Percentiles rank a stretch among this genome's conserved stretches.
These are phyloP conservation scores for Oreochromis spilurus DNA, from an alignment of 2,113 vertebrate species.

Conservation along the genomic window DNA sequence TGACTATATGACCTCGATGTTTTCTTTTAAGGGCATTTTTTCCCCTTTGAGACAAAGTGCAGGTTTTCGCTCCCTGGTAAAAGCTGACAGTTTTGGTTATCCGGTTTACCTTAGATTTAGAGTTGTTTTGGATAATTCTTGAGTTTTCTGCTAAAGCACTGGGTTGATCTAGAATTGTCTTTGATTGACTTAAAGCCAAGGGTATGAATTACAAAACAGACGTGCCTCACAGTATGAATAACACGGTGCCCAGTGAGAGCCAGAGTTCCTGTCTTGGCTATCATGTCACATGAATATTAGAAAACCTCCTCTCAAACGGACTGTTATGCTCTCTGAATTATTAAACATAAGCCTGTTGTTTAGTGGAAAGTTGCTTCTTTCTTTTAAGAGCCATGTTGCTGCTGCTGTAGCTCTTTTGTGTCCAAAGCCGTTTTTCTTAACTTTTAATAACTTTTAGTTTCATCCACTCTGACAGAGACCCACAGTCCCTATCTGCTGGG, in stretches of 20 bases:
- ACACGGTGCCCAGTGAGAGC: slow-evolving; percentile 44
- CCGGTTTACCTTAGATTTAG: background rate
- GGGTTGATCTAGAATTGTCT: slow-evolving; percentile 19
- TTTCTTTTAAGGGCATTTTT: background rate
- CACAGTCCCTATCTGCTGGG: background rate
- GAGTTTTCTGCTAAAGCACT: background rate
- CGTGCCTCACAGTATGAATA: slow-evolving; percentile 50
- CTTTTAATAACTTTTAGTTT: background rate
- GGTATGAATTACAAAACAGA: slow-evolving; percentile 57
- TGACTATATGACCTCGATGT: background rate
- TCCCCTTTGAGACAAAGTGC: background rate
- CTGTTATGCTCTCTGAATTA: slow-evolving; percentile 59
- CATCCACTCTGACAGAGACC: background rate
- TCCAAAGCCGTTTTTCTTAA: background rate
- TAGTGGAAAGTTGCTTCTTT: slow-evolving; percentile 12
- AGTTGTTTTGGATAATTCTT: slow-evolving; percentile 6
- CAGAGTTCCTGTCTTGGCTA: slow-evolving; percentile 56
- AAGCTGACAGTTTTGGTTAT: background rate
- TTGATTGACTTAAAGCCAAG: slow-evolving; percentile 24
- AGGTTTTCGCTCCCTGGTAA: background rate
- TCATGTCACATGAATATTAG: slow-evolving; percentile 70
- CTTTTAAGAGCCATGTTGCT: slow-evolving; percentile 14
- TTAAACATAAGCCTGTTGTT: slow-evolving; percentile 55
- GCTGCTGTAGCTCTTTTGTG: slow-evolving; percentile 9
- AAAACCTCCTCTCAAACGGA: slow-evolving; percentile 55